phyloP scores from a whole-genome alignment of 2,888 invertebrate genomes.

The Nemotelus nigrinus region DNA sequence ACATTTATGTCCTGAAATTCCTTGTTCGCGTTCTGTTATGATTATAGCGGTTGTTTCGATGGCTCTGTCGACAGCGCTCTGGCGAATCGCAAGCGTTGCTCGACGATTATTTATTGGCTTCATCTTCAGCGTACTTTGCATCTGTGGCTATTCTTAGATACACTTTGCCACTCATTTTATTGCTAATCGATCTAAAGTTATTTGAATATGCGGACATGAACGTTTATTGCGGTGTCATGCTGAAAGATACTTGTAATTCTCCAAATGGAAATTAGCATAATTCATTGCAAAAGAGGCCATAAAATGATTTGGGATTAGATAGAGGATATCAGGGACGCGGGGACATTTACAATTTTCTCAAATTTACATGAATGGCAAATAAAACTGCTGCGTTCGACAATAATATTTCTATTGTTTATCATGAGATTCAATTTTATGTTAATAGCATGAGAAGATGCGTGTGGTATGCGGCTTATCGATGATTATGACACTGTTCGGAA shows the following conservation, averaged over 20 bases:
- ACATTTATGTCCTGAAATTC: conserved; percentile 49
- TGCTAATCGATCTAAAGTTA: conserved; percentile 43
- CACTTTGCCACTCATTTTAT: conserved; percentile 35
- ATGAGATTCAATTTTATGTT: no score
- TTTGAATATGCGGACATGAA: conserved; percentile 43
- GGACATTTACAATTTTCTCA: no score
- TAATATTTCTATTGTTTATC: no score
- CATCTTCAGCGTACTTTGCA: conserved; percentile 39
- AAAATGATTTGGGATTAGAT: background rate
- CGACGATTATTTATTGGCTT: conserved; percentile 37
- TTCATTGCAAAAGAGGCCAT: background rate
- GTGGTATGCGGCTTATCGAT: no score
- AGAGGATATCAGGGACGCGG: no score
- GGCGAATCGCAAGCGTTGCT: conserved; percentile 11
- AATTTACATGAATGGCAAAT: no score
- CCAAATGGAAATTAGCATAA: background rate
- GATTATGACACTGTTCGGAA: no score
- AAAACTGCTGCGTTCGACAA: no score
- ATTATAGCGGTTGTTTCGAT: conserved; percentile 39
- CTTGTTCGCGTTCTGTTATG: conserved; percentile 33
- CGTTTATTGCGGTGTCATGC: conserved; percentile 31
- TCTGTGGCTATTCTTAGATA: conserved; percentile 40
- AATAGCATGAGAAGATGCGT: no score
- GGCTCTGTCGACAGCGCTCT: no score
- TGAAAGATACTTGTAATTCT: conserved; percentile 17